Evolutionary conservation across 2,113 vertebrate genomes (phyloP).

Genomic region (Xiphias gladius): DNA sequence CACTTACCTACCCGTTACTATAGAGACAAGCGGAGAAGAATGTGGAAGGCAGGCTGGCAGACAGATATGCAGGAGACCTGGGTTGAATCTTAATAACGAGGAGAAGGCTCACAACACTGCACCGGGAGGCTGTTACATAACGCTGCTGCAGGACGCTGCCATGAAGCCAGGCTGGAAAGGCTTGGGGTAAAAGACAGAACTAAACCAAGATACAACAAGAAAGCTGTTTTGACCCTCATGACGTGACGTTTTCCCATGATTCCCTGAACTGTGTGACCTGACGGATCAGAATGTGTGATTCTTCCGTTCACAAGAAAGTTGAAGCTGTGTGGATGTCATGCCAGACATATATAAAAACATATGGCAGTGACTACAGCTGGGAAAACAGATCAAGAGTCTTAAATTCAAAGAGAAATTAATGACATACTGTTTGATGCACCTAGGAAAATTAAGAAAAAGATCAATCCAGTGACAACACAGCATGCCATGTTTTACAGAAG

Average conservation of each 20-base stretch:
- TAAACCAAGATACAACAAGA: background rate
- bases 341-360: background rate
- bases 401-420: background rate
- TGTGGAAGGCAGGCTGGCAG: slow-evolving; percentile 67
- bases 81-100: slow-evolving; percentile 73
- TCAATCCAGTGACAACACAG: background rate
- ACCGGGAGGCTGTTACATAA: slow-evolving; percentile 64
- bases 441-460: background rate
- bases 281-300: background rate
- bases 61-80: slow-evolving; percentile 64
- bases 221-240: background rate
- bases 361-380: background rate
- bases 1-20: slow-evolving; percentile 81
- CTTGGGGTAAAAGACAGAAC: background rate
- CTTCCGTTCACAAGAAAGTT: background rate
- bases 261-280: background rate
- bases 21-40: slow-evolving; percentile 75
- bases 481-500: background rate
- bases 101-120: slow-evolving; percentile 40
- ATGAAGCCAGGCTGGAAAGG: slow-evolving; percentile 10
- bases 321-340: background rate
- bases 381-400: background rate
- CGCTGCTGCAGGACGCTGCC: slow-evolving; percentile 49
- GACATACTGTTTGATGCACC: background rate
- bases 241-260: background rate